These are phyloP conservation scores for Pao palembangensis DNA, from an alignment of 2,113 vertebrate genomes.

Conservation along the genomic window DNA sequence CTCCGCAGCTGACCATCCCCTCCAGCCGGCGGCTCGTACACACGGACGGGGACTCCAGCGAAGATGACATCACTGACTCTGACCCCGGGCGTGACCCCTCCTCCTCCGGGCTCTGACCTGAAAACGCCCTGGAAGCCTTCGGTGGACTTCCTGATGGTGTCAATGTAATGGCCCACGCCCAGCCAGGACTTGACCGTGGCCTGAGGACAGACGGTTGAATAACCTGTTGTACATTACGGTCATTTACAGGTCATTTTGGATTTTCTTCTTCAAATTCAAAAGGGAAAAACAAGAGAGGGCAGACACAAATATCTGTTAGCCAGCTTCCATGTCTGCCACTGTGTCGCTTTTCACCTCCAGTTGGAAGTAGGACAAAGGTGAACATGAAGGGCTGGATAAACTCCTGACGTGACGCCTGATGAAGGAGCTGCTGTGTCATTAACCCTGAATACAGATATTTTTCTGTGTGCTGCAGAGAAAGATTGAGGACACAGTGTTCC, in stretches of 20 bases:
- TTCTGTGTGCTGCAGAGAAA: too few relatives aligned
- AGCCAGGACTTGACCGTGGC: constrained; percentile 76
- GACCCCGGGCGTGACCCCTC: constrained; percentile 60
- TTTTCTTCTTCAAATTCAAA: background rate
- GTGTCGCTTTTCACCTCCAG: background rate
- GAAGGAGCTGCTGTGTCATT: too few relatives aligned
- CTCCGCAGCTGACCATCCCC: constrained; percentile 75
- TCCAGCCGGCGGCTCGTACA: constrained; percentile 81
- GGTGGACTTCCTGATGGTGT: constrained; percentile 67
- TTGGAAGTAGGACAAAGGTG: constrained; percentile 31
- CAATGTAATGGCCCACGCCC: constrained; percentile 77
- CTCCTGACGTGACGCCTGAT: too few relatives aligned
- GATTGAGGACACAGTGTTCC: too few relatives aligned
- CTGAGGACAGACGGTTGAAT: constrained; percentile 57
- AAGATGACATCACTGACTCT: constrained; percentile 82
- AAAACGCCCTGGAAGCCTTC: constrained; percentile 37
- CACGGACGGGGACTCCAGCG: constrained; percentile 81
- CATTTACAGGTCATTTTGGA: too few relatives aligned
- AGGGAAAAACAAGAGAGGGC: background rate
- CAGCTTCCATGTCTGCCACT: background rate
- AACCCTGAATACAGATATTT: too few relatives aligned
- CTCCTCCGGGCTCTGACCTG: constrained; percentile 1
- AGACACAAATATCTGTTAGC: too few relatives aligned
- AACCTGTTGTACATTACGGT: too few relatives aligned
- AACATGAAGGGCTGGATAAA: background rate